A percentile compares a stretch with the other conserved stretches of the same genome.
phyloP scores from a whole-genome alignment of 2,888 invertebrate genomes.

The Campoletis raptor region DNA sequence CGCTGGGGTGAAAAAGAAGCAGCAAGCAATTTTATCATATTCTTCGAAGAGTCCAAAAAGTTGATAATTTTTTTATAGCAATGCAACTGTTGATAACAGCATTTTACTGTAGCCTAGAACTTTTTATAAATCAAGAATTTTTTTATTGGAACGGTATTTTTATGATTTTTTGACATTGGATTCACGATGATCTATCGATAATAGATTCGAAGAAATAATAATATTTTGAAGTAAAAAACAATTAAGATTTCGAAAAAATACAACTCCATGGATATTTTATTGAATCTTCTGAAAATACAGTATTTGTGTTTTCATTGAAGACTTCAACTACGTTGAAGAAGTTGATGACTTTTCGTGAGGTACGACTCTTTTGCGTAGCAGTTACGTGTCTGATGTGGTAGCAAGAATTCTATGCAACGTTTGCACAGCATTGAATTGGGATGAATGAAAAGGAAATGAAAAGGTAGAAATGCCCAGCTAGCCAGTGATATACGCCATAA shows the following conservation, averaged over 20 bases:
- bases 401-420: conserved; percentile 54
- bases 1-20: conserved; percentile 29
- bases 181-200: not conserved
- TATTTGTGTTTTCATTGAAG: not conserved
- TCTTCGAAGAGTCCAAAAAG: conserved; percentile 30
- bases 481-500: conserved; percentile 12
- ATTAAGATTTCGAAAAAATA: not conserved
- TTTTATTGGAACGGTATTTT: not conserved
- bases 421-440: conserved; percentile 65
- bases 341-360: conserved; percentile 53
- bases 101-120: not conserved
- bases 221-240: not conserved
- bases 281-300: not conserved
- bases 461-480: conserved; percentile 57
- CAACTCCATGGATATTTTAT: not conserved
- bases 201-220: not conserved
- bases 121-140: no score
- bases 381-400: conserved; percentile 35
- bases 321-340: conserved; percentile 4
- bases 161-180: not conserved
- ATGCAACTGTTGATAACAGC: conserved; percentile 12
- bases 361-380: conserved; percentile 37
- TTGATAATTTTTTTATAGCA: conserved; percentile 26
- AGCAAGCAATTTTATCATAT: conserved; percentile 35
- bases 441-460: conserved; percentile 61